A percentile compares a stretch with the other conserved stretches of the same genome.
These are phyloP conservation scores for Cisticola juncidis DNA, from an alignment of 2,113 vertebrate species.

Conservation along the genomic window DNA sequence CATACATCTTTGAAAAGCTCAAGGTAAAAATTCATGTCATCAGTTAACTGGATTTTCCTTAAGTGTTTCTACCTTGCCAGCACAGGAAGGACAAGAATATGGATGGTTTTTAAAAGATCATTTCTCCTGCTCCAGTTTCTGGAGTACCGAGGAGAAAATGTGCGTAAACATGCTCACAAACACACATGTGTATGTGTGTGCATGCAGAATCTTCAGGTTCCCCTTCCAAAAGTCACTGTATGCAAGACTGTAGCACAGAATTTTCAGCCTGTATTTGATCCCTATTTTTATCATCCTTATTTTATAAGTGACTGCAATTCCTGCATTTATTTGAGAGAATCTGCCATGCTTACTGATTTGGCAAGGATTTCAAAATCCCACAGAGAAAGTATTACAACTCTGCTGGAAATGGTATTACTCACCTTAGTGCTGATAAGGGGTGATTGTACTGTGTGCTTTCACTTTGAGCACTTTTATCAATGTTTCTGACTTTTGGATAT, in stretches of 20 bases:
- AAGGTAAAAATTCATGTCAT: neutral
- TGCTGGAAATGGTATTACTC: neutral
- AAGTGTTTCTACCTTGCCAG: neutral
- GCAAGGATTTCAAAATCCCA: neutral
- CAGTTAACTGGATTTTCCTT: neutral
- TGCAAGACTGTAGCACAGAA: neutral
- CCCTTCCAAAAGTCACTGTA: neutral
- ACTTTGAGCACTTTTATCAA: neutral
- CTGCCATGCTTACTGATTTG: neutral
- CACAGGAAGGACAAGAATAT: neutral
- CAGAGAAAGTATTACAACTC: neutral
- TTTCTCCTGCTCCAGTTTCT: neutral
- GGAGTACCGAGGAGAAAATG: neutral
- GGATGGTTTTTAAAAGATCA: neutral
- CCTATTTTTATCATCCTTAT: neutral
- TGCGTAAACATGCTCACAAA: neutral
- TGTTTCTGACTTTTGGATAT: neutral
- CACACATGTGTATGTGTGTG: accelerated
- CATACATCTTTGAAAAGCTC: neutral
- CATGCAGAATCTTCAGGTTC: neutral
- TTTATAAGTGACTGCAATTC: neutral
- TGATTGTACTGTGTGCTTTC: neutral
- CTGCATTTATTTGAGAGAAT: neutral
- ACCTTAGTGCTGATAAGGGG: neutral
- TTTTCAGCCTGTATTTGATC: neutral